Evolutionary conservation across 2,888 invertebrate genomes (phyloP).

Genomic region (Microctonus aethiopoides): DNA sequence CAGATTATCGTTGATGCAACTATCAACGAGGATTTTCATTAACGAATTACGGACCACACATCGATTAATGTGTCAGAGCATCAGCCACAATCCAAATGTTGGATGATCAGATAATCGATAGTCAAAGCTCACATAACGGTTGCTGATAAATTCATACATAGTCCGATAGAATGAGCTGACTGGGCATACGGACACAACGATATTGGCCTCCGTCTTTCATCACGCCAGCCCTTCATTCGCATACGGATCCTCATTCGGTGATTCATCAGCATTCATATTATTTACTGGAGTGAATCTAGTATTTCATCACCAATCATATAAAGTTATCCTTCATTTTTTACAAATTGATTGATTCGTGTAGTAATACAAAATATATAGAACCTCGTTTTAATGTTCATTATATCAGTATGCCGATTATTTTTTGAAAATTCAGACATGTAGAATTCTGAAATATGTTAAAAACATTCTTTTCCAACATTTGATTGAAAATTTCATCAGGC

Average conservation of each 20-base stretch:
- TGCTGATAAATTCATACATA: constrained; percentile 35
- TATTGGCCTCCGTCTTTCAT: constrained; percentile 4
- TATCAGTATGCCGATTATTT: neutral
- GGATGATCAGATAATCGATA: constrained; percentile 32
- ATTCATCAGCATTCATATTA: constrained; percentile 21
- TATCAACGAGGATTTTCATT: constrained; percentile 26
- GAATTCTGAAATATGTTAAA: no score
- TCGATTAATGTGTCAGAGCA: constrained; percentile 19
- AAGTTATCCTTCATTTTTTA: neutral
- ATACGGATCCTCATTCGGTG: neutral
- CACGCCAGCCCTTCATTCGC: neutral
- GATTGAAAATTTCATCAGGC: no score
- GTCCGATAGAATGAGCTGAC: constrained; percentile 34
- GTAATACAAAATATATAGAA: neutral
- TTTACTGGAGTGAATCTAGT: neutral
- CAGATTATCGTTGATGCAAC: neutral
- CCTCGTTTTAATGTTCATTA: neutral
- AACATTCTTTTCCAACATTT: no score
- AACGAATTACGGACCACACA: constrained; percentile 28
- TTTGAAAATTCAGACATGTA: neutral
- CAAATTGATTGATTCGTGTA: neutral
- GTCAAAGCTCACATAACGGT: constrained; percentile 27
- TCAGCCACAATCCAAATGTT: constrained; percentile 27
- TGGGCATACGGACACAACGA: constrained; percentile 20
- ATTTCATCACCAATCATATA: neutral